Conservation (phyloP, 2,888 invertebrate genomes). For the Chymomyza amoena region DNA sequence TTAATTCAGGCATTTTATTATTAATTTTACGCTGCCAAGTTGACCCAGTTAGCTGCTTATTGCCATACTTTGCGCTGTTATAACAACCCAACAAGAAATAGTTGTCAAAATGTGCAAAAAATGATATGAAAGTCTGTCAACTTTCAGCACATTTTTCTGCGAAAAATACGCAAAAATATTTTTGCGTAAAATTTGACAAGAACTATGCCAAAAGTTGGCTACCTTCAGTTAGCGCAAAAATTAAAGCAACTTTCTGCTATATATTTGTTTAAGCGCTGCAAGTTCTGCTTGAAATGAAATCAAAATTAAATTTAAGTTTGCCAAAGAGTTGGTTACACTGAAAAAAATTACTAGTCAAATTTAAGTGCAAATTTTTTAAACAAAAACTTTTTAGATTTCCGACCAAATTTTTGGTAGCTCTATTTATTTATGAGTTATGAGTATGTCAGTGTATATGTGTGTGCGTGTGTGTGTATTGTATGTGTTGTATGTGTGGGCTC, state of each 20-base stretch:
- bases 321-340: not conserved
- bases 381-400: constrained; percentile 71
- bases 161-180: not conserved
- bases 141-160: not conserved
- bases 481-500: constrained; percentile 20
- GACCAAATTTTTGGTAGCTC: constrained; percentile 65
- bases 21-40: not conserved
- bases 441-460: not conserved
- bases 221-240: not conserved
- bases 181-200: not conserved
- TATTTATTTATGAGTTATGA: constrained; percentile 46
- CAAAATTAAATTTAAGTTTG: not conserved
- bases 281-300: not conserved
- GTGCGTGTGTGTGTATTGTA: not conserved
- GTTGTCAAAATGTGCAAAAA: not conserved
- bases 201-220: not conserved
- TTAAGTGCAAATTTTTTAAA: constrained; percentile 56
- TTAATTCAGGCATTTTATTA: not conserved
- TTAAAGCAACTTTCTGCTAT: not conserved
- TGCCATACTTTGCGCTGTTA: not conserved
- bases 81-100: not conserved
- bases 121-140: not conserved
- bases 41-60: not conserved
- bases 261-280: not conserved
- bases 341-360: not conserved